phyloP scores from a whole-genome alignment of 2,113 vertebrate species.

The Ceuthmochares aereus region DNA sequence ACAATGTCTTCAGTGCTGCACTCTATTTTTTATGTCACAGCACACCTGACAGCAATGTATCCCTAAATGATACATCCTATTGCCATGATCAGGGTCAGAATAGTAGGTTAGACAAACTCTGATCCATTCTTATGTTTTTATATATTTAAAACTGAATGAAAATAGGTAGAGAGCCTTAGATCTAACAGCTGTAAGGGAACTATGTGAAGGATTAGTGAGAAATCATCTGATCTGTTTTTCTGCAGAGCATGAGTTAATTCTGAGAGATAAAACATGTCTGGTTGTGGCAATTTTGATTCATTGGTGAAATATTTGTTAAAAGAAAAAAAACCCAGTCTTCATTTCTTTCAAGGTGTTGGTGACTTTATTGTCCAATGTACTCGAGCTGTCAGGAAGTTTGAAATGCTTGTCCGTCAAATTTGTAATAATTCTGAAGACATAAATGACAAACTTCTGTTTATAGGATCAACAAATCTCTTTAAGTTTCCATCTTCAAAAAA shows the following conservation, averaged over 20 bases:
- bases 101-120: background rate
- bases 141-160: background rate
- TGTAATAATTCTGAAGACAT: conserved; percentile 85
- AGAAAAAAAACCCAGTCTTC: background rate
- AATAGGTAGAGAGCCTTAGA: background rate
- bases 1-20: background rate
- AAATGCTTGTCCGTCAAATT: conserved; percentile 86
- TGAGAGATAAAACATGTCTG: background rate
- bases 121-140: background rate
- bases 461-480: conserved; percentile 86
- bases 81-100: background rate
- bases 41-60: background rate
- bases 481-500: conserved; percentile 77
- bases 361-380: conserved; percentile 82
- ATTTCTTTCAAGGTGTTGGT: conserved; percentile 78
- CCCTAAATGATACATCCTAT: background rate
- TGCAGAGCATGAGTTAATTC: background rate
- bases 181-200: background rate
- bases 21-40: background rate
- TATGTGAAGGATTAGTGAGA: background rate
- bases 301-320: background rate
- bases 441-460: conserved; percentile 76
- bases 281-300: background rate
- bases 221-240: background rate
- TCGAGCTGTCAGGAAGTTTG: conserved; percentile 83